Evolutionary conservation across 2,888 invertebrate genomes (phyloP), one percentile per base, ranked within the genome.

Genomic region (Macropis europaea): DNA sequence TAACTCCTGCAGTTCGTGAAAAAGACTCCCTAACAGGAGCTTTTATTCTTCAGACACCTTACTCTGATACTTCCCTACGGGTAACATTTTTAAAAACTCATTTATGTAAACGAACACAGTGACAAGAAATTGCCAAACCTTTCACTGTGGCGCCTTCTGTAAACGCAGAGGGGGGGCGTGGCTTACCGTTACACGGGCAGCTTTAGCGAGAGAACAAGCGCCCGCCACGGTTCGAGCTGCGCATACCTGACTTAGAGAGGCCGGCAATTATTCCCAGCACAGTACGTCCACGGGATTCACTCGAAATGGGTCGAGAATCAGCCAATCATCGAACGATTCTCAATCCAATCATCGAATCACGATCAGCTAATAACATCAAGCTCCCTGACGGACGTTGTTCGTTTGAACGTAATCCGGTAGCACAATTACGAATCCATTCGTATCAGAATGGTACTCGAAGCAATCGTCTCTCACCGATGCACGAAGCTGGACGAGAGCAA

Each of bases 401-500:
- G 63, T 76, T 78, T 76, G 67, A 48, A 48, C 50, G 56, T 63
- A 47, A 60, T n/a, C 45, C 50, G 48, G 56, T 45, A 32, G 62
- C 60, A 63, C 76, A 69, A 76, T 63, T 68, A 50, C 53, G 68
- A 71, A 54, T 73, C 66, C 53, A 63, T 69, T 69, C 48, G 56
- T 54, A n/a, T 53, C 68, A 57, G 61, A 56, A 30, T 60, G 48
- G 40, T 70, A 68, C 77, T 81, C 67, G 53, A 62, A 67, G 71
- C 67, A 76, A 77, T 81, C 75, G 73, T 52, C 76, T 70, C 63
- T 60, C 47, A 45, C 56, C n/a, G 45, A 7, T 59, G 42, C 36
- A 34, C 17, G 19, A 34, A 13, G 45, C 5, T 59, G 42, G 30
- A 34, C 17, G 19, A 34, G 11, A 4, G 22, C 26, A 17, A 50